phyloP scores from a whole-genome alignment of 2,888 invertebrate species.

The Xestia ashworthii region DNA sequence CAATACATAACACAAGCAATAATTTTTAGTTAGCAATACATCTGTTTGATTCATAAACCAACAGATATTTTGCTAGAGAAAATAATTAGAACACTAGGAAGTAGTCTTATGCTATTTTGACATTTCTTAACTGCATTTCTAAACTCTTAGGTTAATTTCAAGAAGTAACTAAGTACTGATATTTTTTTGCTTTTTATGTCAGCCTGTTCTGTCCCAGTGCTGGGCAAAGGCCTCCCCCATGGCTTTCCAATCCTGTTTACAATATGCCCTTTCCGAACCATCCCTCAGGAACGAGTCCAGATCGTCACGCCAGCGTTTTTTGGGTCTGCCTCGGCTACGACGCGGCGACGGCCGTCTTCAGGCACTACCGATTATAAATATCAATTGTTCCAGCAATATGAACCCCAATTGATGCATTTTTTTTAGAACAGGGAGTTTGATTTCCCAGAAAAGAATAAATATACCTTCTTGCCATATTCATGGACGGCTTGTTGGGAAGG shows the following conservation, averaged over 20 bases:
- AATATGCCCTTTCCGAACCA: too few species aligned
- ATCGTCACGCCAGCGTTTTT: too few species aligned
- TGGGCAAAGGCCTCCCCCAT: too few species aligned
- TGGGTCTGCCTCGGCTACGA: too few species aligned
- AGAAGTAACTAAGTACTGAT: neutral
- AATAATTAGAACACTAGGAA: neutral
- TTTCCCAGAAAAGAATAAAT: neutral
- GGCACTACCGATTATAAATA: neutral
- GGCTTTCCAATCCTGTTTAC: too few species aligned
- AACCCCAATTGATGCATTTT: too few species aligned
- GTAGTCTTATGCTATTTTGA: neutral
- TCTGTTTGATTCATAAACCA: too few species aligned
- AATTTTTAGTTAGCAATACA: too few species aligned
- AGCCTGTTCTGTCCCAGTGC: too few species aligned
- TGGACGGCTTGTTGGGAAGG: constrained; percentile 94
- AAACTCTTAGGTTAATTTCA: neutral
- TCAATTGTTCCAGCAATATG: neutral
- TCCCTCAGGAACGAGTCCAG: too few species aligned
- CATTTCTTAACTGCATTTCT: neutral
- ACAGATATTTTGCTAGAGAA: neutral
- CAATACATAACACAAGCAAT: neutral
- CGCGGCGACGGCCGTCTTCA: too few species aligned
- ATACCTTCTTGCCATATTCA: constrained; percentile 95
- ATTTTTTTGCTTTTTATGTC: too few species aligned
- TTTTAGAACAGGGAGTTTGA: neutral